phyloP scores from a whole-genome alignment of 2,888 invertebrate species.

The Acleris cristana region DNA sequence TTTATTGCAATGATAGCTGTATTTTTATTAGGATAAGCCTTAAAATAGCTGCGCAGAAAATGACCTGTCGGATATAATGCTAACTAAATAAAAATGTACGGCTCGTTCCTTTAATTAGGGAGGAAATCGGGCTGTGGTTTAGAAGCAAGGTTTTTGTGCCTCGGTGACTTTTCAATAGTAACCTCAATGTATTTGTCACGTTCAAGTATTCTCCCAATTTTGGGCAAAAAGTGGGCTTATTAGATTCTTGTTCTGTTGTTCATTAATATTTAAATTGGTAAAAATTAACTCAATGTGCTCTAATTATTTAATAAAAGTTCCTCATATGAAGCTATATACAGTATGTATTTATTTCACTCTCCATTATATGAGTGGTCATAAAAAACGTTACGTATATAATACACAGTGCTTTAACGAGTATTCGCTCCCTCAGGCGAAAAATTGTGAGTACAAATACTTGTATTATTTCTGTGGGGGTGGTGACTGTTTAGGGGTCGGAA shows the following conservation, averaged over 20 bases:
- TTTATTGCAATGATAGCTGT: conserved; percentile 42
- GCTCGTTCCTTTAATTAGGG: conserved; percentile 13
- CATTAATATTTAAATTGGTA: too few species aligned
- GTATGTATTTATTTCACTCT: background rate
- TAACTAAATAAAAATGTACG: conserved; percentile 20
- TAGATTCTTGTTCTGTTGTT: too few species aligned
- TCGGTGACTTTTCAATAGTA: too few species aligned
- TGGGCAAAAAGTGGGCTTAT: too few species aligned
- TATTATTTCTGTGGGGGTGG: conserved; percentile 76
- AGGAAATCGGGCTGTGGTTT: background rate
- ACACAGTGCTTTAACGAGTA: conserved; percentile 65
- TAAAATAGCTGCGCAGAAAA: conserved; percentile 30
- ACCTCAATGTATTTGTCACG: too few species aligned
- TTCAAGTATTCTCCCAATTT: too few species aligned
- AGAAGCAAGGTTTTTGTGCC: background rate
- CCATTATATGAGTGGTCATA: conserved; percentile 41
- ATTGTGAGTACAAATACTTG: conserved; percentile 79
- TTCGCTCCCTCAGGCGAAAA: conserved; percentile 59
- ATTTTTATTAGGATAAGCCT: conserved; percentile 43
- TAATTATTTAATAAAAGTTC: too few species aligned
- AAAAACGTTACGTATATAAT: conserved; percentile 53
- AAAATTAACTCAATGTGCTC: too few species aligned
- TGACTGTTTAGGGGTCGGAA: conserved; percentile 58
- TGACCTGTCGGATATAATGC: conserved; percentile 30
- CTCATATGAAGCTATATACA: too few species aligned